Percentiles rank a stretch among this genome's conserved stretches.
phyloP scores from a whole-genome alignment of 1,140 invertebrate genomes.

The Eriocheir sinensis region DNA sequence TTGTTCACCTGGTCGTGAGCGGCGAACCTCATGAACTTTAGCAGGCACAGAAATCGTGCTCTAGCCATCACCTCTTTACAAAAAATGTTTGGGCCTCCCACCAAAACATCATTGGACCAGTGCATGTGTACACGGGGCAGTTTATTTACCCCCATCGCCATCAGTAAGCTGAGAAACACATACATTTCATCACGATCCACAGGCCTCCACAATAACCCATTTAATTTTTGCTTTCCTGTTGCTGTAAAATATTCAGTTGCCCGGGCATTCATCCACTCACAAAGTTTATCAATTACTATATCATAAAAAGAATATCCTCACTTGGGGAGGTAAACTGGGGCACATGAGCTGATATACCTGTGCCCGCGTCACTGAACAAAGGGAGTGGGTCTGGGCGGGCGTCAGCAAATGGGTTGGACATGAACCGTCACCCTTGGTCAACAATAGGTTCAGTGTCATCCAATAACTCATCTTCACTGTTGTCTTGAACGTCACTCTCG shows the following conservation, averaged over 20 bases:
- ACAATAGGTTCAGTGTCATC: no score
- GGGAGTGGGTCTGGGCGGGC: no score
- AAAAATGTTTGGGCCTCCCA: slow-evolving; percentile 28
- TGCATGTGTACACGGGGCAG: slow-evolving; percentile 20
- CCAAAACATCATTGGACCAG: neutral
- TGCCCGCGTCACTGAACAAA: no score
- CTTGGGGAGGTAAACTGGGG: no score
- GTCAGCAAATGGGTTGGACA: no score
- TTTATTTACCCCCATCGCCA: neutral
- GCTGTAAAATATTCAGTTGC: neutral
- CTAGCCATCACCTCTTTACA: slow-evolving; percentile 26
- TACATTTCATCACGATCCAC: neutral
- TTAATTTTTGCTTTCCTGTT: neutral
- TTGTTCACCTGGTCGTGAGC: neutral
- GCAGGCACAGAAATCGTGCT: neutral
- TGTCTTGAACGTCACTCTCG: no score
- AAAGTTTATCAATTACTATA: neutral
- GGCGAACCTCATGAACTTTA: slow-evolving; percentile 35
- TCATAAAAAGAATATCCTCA: slow-evolving; percentile 38
- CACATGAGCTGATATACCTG: no score
- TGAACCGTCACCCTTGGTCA: no score
- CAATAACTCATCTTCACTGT: no score
- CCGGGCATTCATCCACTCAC: neutral
- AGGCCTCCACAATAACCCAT: neutral
- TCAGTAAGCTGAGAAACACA: slow-evolving; percentile 7